Base-by-base conservation (phyloP, 2,888 invertebrate species). In the Cephus sareptanus region DNA sequence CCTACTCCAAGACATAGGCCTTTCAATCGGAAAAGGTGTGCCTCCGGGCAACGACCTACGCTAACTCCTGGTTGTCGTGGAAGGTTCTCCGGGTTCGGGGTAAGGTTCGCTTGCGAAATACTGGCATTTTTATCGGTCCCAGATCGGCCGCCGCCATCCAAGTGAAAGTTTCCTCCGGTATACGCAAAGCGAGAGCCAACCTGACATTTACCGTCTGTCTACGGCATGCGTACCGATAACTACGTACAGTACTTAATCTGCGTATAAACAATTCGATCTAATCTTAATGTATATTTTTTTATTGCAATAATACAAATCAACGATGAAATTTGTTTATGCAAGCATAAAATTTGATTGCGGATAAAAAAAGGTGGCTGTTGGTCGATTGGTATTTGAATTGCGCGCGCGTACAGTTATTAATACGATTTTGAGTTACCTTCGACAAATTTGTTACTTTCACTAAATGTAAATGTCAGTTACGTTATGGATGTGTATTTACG, bases 31-130 rank as follows among this genome's bases (percentile, higher is more conserved):
- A 31, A 34, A 74, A 81, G 76, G 69, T 74, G 78, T 69, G 74
- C 68, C 76, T 79, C 31, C 75, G 82, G 83, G 76, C 80, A 83
- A 83, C 82, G 84, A 85, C 83, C 83, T 83, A 81, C 79, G 80
- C 74, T 78, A 83, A 82, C 79, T 69, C 73, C 75, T 76, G 73
- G 34, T 76, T 74, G 71, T 37, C 70, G 33, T 69, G 71, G 80
- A 78, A 78, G 78, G 77, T 77, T 76, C 78, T 79, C 74, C 70
- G 76, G 37, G 75, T 70, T 76, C 74, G 74, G 71, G 35, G 13
- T 33, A 34, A 31, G 71, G 6, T 33, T 31, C 33, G 73, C 77
- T 82, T 82, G 80, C 76, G 80, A 81, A 82, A 81, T 83, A 74
- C 78, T 79, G 76, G 77, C 75, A 82, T 83, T 81, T 82, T 82